A percentile compares a stretch with the other conserved stretches of the same genome.
Evolutionary conservation across 2,113 vertebrate species (phyloP).

Genomic region (Tylochromis polylepis): DNA sequence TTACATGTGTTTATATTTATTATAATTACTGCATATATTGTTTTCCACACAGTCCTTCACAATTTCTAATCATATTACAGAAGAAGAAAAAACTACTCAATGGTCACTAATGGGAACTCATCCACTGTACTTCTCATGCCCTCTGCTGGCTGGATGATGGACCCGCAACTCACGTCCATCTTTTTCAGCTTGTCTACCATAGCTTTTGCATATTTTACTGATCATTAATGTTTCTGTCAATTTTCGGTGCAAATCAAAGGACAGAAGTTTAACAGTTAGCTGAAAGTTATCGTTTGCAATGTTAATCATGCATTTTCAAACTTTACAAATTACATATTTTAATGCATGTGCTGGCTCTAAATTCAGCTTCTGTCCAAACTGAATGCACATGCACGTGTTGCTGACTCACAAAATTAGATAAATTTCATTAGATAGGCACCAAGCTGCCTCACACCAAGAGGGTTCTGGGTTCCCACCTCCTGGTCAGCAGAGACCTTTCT

Average conservation of each 20-base stretch:
- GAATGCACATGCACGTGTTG: background rate
- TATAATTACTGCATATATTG: background rate
- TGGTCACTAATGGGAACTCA: background rate
- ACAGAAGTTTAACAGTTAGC: background rate
- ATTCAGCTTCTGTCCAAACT: background rate
- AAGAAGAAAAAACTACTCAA: background rate
- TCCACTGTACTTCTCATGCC: background rate
- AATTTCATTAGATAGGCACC: background rate
- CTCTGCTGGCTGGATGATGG: conserved; percentile 22
- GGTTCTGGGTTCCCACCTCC: background rate
- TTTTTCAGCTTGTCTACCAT: background rate
- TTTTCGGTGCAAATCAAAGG: background rate
- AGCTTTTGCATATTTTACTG: background rate
- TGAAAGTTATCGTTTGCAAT: background rate
- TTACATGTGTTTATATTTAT: background rate
- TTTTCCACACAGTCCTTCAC: background rate
- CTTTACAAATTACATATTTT: background rate
- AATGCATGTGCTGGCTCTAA: background rate
- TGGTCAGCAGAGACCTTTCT: too few species aligned
- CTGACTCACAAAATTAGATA: background rate
- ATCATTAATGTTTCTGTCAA: background rate
- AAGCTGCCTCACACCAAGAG: background rate
- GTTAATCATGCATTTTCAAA: background rate
- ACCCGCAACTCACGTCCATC: background rate
- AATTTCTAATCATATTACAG: background rate